Evolutionary conservation across 2,888 invertebrate species (phyloP), one percentile per base, ranked within the genome.

Genomic region (Hyposoter dolosus): DNA sequence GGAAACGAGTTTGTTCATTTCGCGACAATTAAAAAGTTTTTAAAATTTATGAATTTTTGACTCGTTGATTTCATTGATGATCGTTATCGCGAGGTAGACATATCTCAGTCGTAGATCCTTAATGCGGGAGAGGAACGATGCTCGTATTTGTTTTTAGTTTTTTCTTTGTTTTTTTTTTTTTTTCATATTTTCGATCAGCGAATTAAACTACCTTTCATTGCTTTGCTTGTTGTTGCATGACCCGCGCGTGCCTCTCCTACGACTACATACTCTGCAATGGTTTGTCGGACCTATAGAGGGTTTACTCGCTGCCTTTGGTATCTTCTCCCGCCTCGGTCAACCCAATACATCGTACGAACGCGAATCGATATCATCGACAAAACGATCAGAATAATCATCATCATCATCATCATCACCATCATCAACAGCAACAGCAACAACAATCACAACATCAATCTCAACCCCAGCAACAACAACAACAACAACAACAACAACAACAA

Each of bases 241-340:
- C 87, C 89, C 92, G 74, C 81, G 91, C 89, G 69, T 81, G 86
- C 80, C 81, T 89, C 90, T 89, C 88, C 89, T 89, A 53, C 90
- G 88, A 90, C 89, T 90, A 32, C 79, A 65, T 53, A 88, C 90
- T 81, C 72, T 56, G 50, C 89, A 89, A 88, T 84, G 88, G 81
- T 82, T 74, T 79, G 82, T 81, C 43, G 74, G 86, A 86, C 89
- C 89, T 90, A 90, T 91, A 94, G 94, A 94, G 94, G 93, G 94
- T 95, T 92, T 95, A 94, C 93, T 94, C 94, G 93, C 94, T 95
- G 92, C 94, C 94, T 92, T 92, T 94, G 93, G 94, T 92, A 91
- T 91, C 92, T 88, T 90, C 92, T 89, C 92, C 93, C 90, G 90
- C 90, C 89, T 86, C 89, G 88, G 85, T 83, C 88, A 89, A 89